These are phyloP conservation scores for Epinephelus fuscoguttatus DNA, from an alignment of 2,113 vertebrate species.

Conservation along the genomic window DNA sequence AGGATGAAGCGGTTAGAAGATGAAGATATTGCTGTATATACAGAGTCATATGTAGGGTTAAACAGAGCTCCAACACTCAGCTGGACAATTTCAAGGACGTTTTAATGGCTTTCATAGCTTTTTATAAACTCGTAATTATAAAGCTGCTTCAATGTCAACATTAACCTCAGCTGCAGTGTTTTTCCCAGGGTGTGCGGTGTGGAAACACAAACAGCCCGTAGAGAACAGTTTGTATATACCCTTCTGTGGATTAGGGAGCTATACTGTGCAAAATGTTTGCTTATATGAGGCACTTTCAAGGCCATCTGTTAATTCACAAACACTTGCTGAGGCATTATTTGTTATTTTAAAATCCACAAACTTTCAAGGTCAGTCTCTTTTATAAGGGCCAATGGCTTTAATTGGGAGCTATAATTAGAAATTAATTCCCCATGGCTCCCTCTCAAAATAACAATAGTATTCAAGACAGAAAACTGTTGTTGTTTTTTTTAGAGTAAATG, in stretches of 20 bases:
- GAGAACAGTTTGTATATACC: neutral
- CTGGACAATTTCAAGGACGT: constrained; percentile 37
- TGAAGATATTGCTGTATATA: neutral
- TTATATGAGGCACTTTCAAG: constrained; percentile 32
- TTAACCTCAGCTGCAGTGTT: constrained; percentile 42
- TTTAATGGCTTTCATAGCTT: constrained; percentile 17
- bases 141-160: constrained; percentile 48
- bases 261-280: neutral
- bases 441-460: constrained; percentile 11
- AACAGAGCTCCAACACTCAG: neutral
- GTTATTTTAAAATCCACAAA: constrained; percentile 36
- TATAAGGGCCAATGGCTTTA: constrained; percentile 66
- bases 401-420: constrained; percentile 68
- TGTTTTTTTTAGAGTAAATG: neutral
- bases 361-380: constrained; percentile 69
- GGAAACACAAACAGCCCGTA: neutral
- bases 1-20: too few species aligned
- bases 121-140: constrained; percentile 1
- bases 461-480: constrained; percentile 5
- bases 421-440: constrained; percentile 42
- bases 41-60: neutral
- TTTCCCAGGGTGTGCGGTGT: constrained; percentile 3
- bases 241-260: constrained; percentile 45
- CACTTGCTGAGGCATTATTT: constrained; percentile 35
- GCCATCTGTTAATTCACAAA: constrained; percentile 34